Base-by-base conservation (phyloP, 2,888 invertebrate species). In the Noctua fimbriata region DNA sequence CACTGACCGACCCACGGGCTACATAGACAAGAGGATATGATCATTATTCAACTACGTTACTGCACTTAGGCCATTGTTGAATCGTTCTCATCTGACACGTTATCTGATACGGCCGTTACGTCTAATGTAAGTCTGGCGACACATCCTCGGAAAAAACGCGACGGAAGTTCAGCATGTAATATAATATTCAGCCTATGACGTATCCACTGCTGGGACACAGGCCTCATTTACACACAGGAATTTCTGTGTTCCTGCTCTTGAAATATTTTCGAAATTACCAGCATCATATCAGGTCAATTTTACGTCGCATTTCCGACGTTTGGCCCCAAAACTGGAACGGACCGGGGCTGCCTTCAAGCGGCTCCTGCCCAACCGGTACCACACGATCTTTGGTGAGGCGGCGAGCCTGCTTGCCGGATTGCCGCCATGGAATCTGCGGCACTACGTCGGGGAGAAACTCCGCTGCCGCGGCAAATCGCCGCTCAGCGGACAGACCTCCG, bases 1-100 rank as follows among this genome's bases (percentile, higher is more conserved):
- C 47, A 74, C 58, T 69, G 47, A 74, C 76, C 75, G 71, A 72
- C 75, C 80, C 83, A 85, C 73, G 73, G 75, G 69, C 74, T 73
- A 81, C 69, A 85, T 83, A 89, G 86, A 85, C 82, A 86, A 89
- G 84, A 94, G 95, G 95, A 95, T 93, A 94, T 88, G 86, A 89
- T 93, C 93, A 95, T 95, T 94, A 95, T 94, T 92, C 93, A 93
- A 94, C 93, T 92, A 93, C 75, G 81, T 72, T 88, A 89, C 84
- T 87, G 87, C 83, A 86, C 72, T 77, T 86, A 87, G 88, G 83
- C 91, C 89, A 94, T 94, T 95, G 94, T 94, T 93, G 88, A 90
- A 93, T 91, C 91, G 91, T 93, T 92, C 90, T 91, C 92, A 92
- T 92, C 91, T 91, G 91, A 91, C 89, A 88, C 86, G 89, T 91